Evolutionary conservation across 2,113 vertebrate species (phyloP), one percentile per base, ranked within the genome.

Genomic region (Rutilus rutilus): DNA sequence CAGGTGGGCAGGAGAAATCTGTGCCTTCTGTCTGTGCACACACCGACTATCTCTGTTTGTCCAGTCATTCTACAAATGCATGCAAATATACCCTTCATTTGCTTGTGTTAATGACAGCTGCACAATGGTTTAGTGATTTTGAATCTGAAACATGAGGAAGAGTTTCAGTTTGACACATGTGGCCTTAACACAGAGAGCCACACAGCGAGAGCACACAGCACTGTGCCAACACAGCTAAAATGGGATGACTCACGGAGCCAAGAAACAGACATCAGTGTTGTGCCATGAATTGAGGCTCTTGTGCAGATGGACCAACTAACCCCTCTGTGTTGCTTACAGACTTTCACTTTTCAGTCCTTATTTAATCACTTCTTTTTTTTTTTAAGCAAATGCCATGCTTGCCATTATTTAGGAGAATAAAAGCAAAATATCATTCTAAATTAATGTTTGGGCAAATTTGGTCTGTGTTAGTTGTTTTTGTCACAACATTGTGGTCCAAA

Each of bases 211-310:
- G 30, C 52, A 14, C 33, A 25, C 33, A 39, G 36, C 77, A 9
- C 77, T 79, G 77, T 62, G 77, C 77, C 77, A 62, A 7, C 23
- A 62, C 77, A 25, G 77, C 36, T 62, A 79, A 79, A 62, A 42
- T 19, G 23, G 33, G 77, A 79, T 11, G 27, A 57, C 50, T 14
- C 21, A 59, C 54, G 42, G 21, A 39, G 77, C 39, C 25, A 81
- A 65, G 7, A 65, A 81, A 47, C 42, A 81, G 59, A 47, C 25
- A 47, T 65, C 5, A 47, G 39, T 7, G 78, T 42, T 79, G 30
- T 79, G 77, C 42, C 12, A 79, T 47, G 60, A 81, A 25, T 50
- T 30, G 2, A 65, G 59, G 39, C 77, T 62, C 77, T 62, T 54
- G 47, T 12, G 15, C 21, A 60, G 30, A 60, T 60, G 54, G 33